Base-by-base conservation (phyloP, 2,113 vertebrate species). In the Sminthopsis crassicaudata region DNA sequence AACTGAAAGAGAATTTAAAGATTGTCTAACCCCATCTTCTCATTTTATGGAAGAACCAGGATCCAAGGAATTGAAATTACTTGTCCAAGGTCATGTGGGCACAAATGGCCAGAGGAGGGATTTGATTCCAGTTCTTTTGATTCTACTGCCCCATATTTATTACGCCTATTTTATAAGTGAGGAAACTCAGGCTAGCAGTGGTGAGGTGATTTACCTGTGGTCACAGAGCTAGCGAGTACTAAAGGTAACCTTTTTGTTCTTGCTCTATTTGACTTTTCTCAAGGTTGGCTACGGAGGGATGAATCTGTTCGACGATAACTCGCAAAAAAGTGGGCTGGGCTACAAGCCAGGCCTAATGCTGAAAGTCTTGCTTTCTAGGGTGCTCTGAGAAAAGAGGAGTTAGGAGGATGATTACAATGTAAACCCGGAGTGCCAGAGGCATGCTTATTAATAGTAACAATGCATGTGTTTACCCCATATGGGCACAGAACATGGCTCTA, bases 371-470 rank as follows among this genome's bases (percentile, higher is more conserved):
- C 24, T 57, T 51, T 91, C 23, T 11, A 90, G 92, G 12, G 0
- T n/a, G 46, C 76, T 92, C 91, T 48, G 54, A 89, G 90, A 89
- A 88, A 57, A 91, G 1, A n/a, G 60, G 51, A 91, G 48, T 27
- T 10, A 76, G 57, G 42, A 76, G 67, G 50, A 23, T 94, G 4
- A 53, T 93, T 92, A 12, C 90, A 91, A 94, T 42, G 7, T 2
- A 60, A 57, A 22, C n/a, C 46, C 53, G 48, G 14, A 76, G 23
- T 48, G 30, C 50, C 88, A 51, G 52, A 89, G 76, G 93, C 53
- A 94, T 19, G 94, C 24, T 95, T 52, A 55, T 50, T n/a, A 90
- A 51, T 91, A 67, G 26, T 91, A 42, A 76, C n/a, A 42, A 76
- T 42, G 36, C 14, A 76, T 42, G 67, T 53, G 9, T 0, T 89